Evolutionary conservation across 2,888 invertebrate genomes (phyloP), one percentile per base, ranked within the genome.

Genomic region (Ichneumon xanthorius): DNA sequence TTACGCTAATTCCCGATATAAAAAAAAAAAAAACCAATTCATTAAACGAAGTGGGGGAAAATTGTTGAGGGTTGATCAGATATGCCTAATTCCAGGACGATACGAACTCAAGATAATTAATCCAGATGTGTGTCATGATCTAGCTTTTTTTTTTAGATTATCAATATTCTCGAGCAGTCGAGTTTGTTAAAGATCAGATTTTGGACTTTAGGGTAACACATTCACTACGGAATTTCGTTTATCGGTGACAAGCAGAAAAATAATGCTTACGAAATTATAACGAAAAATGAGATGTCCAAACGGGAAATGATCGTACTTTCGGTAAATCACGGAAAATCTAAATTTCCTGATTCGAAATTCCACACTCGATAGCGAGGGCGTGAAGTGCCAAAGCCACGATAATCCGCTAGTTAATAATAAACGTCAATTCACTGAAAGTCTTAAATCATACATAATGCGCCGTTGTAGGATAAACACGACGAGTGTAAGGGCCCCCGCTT

Each of bases 11-110:
- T 26, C n/a, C 16, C 45, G 45, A 30, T 58, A 55, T 70, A 40
- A 40, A 11, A 40, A 37, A 33, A 61, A 37, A 37, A 37, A 40
- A 48, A 48, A 78, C 70, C 63, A 26, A 75, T 77, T 63, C 63
- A 70, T 72, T 70, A 65, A 30, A 33, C 22, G 9, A 30, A 48
- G 73, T 53, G 22, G 37, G 7, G 4, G 16, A 75, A 75, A 70
- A 40, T 75, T 77, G 63, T 37, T 19, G 14, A 16, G 19, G 53
- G 65, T 67, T 71, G 80, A 80, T 80, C 80, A 19, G 63, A 80
- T 53, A 61, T 48, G 3, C 26, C 26, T 26, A 22, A 75, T 19
- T 70, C 37, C 45, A 22, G 14, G 50, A 50, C 61, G 30, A n/a
- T 45, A n/a, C 55, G 9, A 33, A n/a, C 40, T 19, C 11, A 3